These are phyloP conservation scores for Phortica magna DNA, from an alignment of 2,888 invertebrate genomes.

Conservation along the genomic window DNA sequence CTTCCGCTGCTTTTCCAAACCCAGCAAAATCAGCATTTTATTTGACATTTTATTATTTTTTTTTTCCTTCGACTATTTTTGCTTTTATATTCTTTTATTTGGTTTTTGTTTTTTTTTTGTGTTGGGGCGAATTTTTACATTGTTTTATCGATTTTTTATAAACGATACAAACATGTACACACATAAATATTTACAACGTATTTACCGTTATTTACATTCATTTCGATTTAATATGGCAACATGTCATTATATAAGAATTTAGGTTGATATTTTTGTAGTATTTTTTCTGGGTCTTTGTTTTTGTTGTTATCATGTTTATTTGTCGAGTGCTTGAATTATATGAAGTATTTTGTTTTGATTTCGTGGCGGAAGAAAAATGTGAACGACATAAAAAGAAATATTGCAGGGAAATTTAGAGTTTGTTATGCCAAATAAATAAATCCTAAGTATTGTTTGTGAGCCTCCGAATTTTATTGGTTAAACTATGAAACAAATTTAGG, in stretches of 20 bases:
- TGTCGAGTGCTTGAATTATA: no score
- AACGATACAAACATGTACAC: slow-evolving; percentile 3
- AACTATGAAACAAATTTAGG: no score
- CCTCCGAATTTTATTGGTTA: no score
- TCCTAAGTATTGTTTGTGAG: no score
- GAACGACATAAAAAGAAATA: no score
- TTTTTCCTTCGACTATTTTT: slow-evolving; percentile 20
- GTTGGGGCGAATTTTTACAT: slow-evolving; percentile 4
- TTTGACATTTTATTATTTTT: slow-evolving; percentile 24
- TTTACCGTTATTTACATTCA: slow-evolving; percentile 35
- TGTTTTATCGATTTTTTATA: slow-evolving; percentile 34
- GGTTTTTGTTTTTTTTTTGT: slow-evolving; percentile 1
- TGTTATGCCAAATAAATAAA: no score
- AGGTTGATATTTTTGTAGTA: slow-evolving; percentile 29
- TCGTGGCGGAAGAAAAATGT: no score
- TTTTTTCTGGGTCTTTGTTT: neutral
- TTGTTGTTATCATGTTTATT: neutral
- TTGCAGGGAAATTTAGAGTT: no score
- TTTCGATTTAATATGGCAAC: slow-evolving; percentile 37
- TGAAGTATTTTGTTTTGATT: no score
- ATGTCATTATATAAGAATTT: slow-evolving; percentile 36
- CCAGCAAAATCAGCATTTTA: slow-evolving; percentile 29
- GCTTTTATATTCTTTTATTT: neutral
- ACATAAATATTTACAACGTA: neutral
- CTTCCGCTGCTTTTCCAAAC: slow-evolving; percentile 39